Percentiles rank a stretch among this genome's conserved stretches.
These are phyloP conservation scores for Bettongia penicillata DNA, from an alignment of 2,113 vertebrate species.

Conservation along the genomic window DNA sequence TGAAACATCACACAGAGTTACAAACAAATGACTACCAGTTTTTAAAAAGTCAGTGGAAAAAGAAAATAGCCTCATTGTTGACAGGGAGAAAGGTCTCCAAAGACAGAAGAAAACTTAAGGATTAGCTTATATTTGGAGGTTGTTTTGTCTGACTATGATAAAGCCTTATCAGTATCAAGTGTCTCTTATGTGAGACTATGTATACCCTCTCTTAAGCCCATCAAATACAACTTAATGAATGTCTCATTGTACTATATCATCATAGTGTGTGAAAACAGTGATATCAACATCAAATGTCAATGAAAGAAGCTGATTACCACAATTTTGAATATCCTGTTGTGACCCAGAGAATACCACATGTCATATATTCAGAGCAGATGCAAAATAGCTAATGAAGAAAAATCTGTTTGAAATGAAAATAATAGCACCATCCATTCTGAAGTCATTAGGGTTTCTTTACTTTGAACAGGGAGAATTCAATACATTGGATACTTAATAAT, in stretches of 20 bases:
- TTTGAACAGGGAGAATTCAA: not conserved
- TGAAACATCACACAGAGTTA: constrained; percentile 51
- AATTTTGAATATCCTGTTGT: not conserved
- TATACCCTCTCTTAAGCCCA: fast-evolving
- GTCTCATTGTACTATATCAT: constrained; percentile 53
- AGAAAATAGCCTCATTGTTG: not conserved
- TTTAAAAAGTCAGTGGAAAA: constrained; percentile 70
- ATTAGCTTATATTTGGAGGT: constrained; percentile 66
- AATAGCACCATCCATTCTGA: not conserved
- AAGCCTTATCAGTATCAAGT: constrained; percentile 50
- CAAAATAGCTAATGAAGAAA: not conserved
- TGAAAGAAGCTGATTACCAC: constrained; percentile 18
- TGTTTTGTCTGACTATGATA: constrained; percentile 60
- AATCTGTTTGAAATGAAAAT: not conserved
- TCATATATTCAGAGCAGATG: not conserved
- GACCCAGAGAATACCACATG: not conserved
- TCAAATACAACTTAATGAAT: constrained; percentile 41
- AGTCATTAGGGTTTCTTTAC: not conserved
- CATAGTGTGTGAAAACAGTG: constrained; percentile 41
- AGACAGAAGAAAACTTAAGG: constrained; percentile 56
- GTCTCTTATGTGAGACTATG: not conserved
- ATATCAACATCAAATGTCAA: constrained; percentile 59
- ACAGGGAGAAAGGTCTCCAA: constrained; percentile 56
- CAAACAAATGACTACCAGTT: constrained; percentile 56
- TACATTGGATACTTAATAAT: not conserved